Base-by-base conservation (phyloP, 2,797 vertebrate species). In the Micropoecilia bifurca region DNA sequence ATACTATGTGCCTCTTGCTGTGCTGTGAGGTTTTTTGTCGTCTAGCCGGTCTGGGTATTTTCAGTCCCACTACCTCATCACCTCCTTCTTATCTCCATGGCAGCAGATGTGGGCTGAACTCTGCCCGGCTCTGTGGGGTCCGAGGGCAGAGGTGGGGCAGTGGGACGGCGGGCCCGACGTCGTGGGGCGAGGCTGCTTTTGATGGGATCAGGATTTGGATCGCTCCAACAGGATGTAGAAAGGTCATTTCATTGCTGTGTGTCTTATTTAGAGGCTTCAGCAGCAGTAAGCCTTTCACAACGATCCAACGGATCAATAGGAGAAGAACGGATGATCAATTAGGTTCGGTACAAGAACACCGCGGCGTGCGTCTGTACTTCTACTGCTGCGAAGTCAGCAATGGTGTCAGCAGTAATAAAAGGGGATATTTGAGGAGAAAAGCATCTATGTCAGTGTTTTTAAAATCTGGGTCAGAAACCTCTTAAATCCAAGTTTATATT, bases 41-140 rank as follows among this genome's bases (percentile, higher is more conserved):
- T 71, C n/a, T 76, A 77, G 75, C 76, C 73, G 48, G 16, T 82
- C 53, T 50, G 66, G 73, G 80, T 89, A 87, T 89, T 90, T 86
- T 86, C 86, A 78, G 77, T 78, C 68, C 76, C 50, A 1, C 25
- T 76, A 46, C 82, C 84, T 73, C 63, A 14, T n/a, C 76, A 74
- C 76, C 30, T 74, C 73, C 85, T 46, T 77, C 84, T 87, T 46
- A 87, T 95, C 90, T 75, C 95, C 94, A 94, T 93, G 90, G 91
- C 83, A 92, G 90, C 90, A n/a, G 76, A 83, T 82, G 79, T 71
- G 88, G 87, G 74, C 85, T 22, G 80, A 82, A 68, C 85, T 53
- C 57, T 16, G 83, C 74, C 36, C 10, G 36, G 74, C 86, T 78
- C 81, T 46, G 81, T 28, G 80, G 81, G 47, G 88, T 88, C 76